phyloP scores from a whole-genome alignment of 1,140 invertebrate species.

The Cephus cinctus region DNA sequence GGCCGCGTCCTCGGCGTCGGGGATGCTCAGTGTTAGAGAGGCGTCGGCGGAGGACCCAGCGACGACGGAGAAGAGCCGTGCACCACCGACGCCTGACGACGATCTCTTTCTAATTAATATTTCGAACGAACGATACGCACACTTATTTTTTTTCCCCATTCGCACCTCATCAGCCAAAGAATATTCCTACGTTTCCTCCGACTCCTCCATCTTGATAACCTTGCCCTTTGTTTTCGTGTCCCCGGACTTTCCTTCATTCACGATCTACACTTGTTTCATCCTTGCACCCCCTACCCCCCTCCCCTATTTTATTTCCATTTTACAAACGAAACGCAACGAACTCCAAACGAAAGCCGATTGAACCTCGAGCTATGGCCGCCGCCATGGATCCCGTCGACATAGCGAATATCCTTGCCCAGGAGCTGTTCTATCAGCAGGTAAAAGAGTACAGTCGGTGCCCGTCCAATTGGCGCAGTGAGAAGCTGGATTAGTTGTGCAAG shows the following conservation, averaged over 20 bases:
- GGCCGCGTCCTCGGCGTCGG: conserved; percentile 27
- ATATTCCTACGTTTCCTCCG: background rate
- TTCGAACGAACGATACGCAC: conserved; percentile 41
- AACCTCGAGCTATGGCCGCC: conserved; percentile 42
- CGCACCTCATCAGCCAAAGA: background rate
- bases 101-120: too few relatives aligned
- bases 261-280: too few relatives aligned
- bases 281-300: too few relatives aligned
- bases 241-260: background rate
- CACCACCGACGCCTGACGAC: conserved; percentile 35
- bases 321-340: conserved; percentile 22
- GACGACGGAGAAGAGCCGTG: conserved; percentile 31
- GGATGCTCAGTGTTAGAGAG: conserved; percentile 45
- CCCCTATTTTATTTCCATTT: background rate
- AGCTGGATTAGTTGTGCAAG: too few relatives aligned
- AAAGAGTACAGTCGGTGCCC: conserved; percentile 12
- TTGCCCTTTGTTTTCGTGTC: background rate
- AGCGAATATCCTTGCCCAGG: conserved; percentile 75
- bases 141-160: conserved; percentile 16
- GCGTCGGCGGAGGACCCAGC: conserved; percentile 48
- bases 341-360: background rate
- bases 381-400: conserved; percentile 75
- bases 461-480: conserved; percentile 11
- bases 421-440: conserved; percentile 78
- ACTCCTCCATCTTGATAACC: background rate